phyloP scores from a whole-genome alignment of 2,888 invertebrate genomes.

The Cyclophora punctaria region DNA sequence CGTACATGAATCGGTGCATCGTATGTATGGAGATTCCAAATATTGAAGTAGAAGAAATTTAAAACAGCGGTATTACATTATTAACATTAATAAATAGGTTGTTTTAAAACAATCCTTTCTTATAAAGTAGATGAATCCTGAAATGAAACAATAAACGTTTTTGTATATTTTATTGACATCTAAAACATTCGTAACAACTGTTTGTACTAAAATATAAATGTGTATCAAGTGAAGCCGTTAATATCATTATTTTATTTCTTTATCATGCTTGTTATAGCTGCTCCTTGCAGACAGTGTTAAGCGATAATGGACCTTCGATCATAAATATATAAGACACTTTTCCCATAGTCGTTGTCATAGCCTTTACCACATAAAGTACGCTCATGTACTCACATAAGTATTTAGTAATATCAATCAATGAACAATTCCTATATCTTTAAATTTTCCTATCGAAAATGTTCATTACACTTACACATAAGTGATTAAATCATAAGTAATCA shows the following conservation, averaged over 20 bases:
- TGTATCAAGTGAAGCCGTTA: conserved; percentile 69
- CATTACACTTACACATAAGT: conserved; percentile 19
- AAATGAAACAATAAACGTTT: conserved; percentile 36
- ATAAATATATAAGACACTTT: conserved; percentile 44
- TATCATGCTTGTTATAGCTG: conserved; percentile 56
- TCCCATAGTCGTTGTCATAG: conserved; percentile 40
- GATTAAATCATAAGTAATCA: conserved; percentile 19
- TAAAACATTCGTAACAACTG: conserved; percentile 70
- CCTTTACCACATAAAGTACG: conserved; percentile 28
- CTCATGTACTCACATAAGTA: conserved; percentile 18
- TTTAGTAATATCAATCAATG: conserved; percentile 25
- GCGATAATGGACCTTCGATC: conserved; percentile 48
- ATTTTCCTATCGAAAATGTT: conserved; percentile 13
- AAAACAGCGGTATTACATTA: no score
- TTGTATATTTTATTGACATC: conserved; percentile 67
- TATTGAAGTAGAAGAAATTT: no score
- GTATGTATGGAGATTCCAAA: no score
- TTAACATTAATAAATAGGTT: not conserved
- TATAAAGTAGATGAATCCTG: conserved; percentile 6
- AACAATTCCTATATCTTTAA: conserved; percentile 25
- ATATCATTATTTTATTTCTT: conserved; percentile 39
- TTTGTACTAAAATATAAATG: conserved; percentile 74
- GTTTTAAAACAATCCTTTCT: not conserved
- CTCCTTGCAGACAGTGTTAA: conserved; percentile 47
- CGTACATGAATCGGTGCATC: not conserved